Conservation (phyloP, 2,888 invertebrate genomes). For the Oxytorus armatus region DNA sequence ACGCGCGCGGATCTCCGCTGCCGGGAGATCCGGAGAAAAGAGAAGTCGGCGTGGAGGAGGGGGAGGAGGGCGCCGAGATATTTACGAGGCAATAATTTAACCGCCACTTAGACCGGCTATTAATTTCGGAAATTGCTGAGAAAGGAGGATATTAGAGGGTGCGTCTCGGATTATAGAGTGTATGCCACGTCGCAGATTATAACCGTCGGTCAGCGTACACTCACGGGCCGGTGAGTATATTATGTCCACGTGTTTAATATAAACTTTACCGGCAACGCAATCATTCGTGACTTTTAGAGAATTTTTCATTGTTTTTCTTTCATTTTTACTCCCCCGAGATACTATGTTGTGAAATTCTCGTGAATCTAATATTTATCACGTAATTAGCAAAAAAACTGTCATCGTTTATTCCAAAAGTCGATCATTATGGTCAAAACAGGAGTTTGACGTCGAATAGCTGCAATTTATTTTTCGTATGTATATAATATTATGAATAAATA, state of each 20-base stretch:
- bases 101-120: constrained; percentile 84
- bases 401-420: no score
- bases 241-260: constrained; percentile 8
- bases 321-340: no score
- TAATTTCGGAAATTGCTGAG: constrained; percentile 84
- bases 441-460: no score
- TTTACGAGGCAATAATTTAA: constrained; percentile 85
- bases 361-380: no score
- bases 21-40: constrained; percentile 47
- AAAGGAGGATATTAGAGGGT: constrained; percentile 79
- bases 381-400: no score
- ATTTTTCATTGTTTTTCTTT: no score
- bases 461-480: no score
- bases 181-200: constrained; percentile 29
- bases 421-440: no score
- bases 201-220: constrained; percentile 32
- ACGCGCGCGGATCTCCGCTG: constrained; percentile 61
- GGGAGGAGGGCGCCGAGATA: constrained; percentile 80
- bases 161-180: constrained; percentile 53
- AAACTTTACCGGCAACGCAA: neutral
- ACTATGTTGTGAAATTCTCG: no score
- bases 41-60: constrained; percentile 73
- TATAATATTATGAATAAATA: no score
- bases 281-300: neutral
- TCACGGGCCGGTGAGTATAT: neutral